Evolutionary conservation across 2,888 invertebrate genomes (phyloP).

Genomic region (Cryptocephalus primarius): DNA sequence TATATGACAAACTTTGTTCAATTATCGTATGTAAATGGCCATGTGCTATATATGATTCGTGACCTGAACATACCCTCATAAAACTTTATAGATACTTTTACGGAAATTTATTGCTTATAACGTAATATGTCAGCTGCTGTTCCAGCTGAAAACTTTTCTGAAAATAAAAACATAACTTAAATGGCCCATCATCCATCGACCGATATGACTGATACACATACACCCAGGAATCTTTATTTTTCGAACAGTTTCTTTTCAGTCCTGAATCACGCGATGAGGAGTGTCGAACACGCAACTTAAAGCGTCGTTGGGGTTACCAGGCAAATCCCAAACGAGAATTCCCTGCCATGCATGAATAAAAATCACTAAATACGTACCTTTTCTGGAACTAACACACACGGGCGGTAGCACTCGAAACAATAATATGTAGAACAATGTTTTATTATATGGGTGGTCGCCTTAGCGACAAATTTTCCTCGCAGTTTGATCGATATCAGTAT

Average conservation of each 20-base stretch:
- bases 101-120: no score
- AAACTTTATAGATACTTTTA: no score
- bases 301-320: background rate
- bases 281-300: background rate
- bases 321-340: background rate
- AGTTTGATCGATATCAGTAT: constrained; percentile 7
- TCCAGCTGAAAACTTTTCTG: no score
- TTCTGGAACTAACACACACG: background rate
- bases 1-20: no score
- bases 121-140: no score
- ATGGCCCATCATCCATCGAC: no score
- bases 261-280: background rate
- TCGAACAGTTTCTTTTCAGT: background rate
- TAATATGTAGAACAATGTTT: constrained; percentile 6
- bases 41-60: no score
- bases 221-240: background rate
- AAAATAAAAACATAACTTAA: no score
- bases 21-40: no score
- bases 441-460: constrained; percentile 4
- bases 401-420: constrained; percentile 5
- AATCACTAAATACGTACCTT: background rate
- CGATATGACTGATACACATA: background rate
- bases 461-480: constrained; percentile 3
- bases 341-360: background rate
- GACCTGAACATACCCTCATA: no score